Conservation (phyloP, 2,113 vertebrate species). For the Tachuris rubrigastra region DNA sequence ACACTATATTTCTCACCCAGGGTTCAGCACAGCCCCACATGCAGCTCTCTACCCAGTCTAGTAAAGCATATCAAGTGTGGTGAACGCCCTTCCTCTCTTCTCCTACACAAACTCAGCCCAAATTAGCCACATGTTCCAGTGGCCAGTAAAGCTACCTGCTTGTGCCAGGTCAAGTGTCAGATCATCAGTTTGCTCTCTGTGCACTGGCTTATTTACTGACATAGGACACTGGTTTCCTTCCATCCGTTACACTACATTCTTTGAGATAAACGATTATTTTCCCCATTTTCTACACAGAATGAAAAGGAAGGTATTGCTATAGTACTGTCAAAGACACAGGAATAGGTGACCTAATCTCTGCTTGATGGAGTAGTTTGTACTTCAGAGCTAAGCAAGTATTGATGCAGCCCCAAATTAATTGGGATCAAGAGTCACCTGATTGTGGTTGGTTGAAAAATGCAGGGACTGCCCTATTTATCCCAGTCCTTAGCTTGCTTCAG, state of each 20-base stretch:
- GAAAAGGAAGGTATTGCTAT: background rate
- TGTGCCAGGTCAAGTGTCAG: background rate
- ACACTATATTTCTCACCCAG: fast-evolving
- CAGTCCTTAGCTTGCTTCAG: background rate
- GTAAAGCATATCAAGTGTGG: background rate
- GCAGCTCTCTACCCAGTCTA: background rate
- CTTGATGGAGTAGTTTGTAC: background rate
- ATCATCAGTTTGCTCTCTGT: background rate
- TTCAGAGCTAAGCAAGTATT: background rate
- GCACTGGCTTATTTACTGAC: background rate
- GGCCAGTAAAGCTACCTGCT: background rate
- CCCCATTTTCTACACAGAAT: background rate
- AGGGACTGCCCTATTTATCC: background rate
- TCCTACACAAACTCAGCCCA: background rate
- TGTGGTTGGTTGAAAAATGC: background rate
- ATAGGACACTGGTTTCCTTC: background rate
- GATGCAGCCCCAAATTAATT: background rate
- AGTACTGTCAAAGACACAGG: background rate
- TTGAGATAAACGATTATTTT: background rate
- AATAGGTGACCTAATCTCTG: background rate
- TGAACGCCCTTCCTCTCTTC: background rate
- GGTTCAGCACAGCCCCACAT: background rate
- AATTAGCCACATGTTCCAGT: background rate
- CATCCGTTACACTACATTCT: background rate
- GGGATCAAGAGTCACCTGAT: background rate